Conservation (phyloP, 2,797 vertebrate genomes). For the Tangara arthus region DNA sequence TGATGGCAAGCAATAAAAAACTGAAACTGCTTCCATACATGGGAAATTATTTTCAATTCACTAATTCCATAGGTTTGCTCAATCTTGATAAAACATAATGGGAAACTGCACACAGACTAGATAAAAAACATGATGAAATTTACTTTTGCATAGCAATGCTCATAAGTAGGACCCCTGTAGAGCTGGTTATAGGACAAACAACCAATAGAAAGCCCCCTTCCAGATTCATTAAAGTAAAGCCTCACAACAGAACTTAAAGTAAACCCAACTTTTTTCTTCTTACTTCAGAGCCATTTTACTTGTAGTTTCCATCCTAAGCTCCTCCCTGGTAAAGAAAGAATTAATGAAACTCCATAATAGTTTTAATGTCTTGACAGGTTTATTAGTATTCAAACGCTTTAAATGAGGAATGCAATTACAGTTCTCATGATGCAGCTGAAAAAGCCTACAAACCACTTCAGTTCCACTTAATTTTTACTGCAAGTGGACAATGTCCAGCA, state of each 20-base stretch:
- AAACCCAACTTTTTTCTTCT: neutral
- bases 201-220: accelerated
- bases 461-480: neutral
- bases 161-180: neutral
- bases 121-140: neutral
- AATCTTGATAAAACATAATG: neutral
- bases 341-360: neutral
- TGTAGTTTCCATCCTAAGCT: neutral
- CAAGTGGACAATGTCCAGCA: neutral
- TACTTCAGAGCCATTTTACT: neutral
- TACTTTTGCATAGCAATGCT: neutral
- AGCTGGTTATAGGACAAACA: neutral
- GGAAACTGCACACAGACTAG: neutral
- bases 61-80: neutral
- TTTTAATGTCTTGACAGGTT: neutral
- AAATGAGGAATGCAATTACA: neutral
- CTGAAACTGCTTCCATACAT: neutral
- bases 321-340: neutral
- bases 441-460: neutral
- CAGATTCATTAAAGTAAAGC: neutral
- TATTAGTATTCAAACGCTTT: neutral
- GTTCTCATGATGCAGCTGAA: neutral
- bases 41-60: neutral
- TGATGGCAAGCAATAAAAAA: neutral
- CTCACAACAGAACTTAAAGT: neutral